Evolutionary conservation across 1,140 invertebrate genomes (phyloP).

Genomic region (Trypoxylus dichotomus): DNA sequence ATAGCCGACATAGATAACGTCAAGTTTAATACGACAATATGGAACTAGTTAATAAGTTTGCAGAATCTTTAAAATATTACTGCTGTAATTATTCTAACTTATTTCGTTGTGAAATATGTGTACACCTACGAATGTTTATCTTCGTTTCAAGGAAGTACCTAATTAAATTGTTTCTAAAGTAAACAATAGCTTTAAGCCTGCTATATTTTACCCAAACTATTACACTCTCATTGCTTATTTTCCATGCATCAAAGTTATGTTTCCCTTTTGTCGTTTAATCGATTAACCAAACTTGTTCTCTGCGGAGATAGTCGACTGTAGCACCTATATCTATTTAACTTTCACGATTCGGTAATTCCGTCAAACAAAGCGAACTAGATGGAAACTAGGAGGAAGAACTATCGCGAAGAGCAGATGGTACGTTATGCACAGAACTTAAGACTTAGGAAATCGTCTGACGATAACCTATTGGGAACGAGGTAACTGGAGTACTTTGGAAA

Average conservation of each 20-base stretch:
- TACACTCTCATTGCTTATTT: not conserved
- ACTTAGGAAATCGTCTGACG: not conserved
- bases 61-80: no score
- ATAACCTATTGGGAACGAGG: not conserved
- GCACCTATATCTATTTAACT: not conserved
- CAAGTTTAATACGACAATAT: no score
- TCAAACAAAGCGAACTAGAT: constrained; percentile 6
- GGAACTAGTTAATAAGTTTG: no score
- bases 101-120: no score
- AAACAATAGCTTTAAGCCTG: no score
- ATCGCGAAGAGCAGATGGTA: not conserved
- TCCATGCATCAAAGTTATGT: not conserved
- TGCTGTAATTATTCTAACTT: no score
- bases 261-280: not conserved
- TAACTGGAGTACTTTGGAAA: not conserved
- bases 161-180: no score
- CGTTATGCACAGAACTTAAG: not conserved
- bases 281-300: not conserved
- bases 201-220: not conserved
- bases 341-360: constrained; percentile 1
- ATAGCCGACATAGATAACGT: no score
- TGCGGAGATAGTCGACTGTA: not conserved
- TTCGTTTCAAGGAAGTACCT: no score
- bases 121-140: no score
- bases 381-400: not conserved